A percentile compares a stretch with the other conserved stretches of the same genome.
These are phyloP conservation scores for Sebastes hopkinsi DNA, from an alignment of 2,797 vertebrate genomes.

Conservation along the genomic window DNA sequence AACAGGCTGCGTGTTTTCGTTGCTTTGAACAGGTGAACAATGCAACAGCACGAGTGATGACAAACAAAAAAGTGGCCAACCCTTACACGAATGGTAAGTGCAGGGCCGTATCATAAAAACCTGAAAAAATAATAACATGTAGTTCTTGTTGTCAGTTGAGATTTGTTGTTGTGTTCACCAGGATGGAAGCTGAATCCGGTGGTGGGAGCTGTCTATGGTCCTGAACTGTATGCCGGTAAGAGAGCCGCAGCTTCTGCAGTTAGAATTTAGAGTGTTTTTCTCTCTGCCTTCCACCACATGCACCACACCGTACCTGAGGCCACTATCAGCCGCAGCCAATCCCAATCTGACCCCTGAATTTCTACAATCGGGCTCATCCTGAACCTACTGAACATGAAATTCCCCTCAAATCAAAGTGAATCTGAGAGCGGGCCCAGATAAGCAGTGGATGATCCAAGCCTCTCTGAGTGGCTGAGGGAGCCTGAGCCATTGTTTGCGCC, in stretches of 20 bases:
- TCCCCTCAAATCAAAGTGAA: conserved; percentile 73
- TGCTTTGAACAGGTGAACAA: conserved; percentile 90
- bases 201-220: conserved; percentile 95
- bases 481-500: conserved; percentile 71
- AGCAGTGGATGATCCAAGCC: conserved; percentile 76
- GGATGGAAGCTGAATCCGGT: conserved; percentile 98
- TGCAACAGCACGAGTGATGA: conserved; percentile 96
- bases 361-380: conserved; percentile 65
- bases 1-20: conserved; percentile 9
- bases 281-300: neutral
- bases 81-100: conserved; percentile 92
- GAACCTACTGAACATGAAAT: conserved; percentile 71
- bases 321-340: conserved; percentile 56
- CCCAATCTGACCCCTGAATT: conserved; percentile 60
- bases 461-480: conserved; percentile 64
- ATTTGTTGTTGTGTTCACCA: conserved; percentile 46
- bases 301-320: conserved; percentile 6
- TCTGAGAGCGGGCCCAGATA: conserved; percentile 64
- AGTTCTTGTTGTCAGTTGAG: neutral
- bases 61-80: conserved; percentile 95
- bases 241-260: neutral
- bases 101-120: fast-evolving
- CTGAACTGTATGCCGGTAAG: conserved; percentile 96
- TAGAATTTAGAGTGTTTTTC: neutral
- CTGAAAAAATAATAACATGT: fast-evolving